These are phyloP conservation scores for Potamarius usumacintae DNA, from an alignment of 2,113 vertebrate species.

Conservation along the genomic window DNA sequence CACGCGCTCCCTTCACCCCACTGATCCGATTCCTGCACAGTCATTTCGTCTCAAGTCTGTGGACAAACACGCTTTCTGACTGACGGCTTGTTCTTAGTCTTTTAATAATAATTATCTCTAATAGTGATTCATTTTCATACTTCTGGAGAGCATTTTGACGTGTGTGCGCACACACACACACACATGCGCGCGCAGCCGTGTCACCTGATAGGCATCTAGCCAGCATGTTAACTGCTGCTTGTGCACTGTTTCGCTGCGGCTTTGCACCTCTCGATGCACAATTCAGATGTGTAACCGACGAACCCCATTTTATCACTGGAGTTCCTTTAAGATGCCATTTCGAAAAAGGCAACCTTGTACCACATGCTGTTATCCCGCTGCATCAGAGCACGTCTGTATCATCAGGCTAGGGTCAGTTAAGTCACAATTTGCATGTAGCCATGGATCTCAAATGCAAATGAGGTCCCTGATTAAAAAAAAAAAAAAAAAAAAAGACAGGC, in stretches of 20 bases:
- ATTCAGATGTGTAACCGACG: slow-evolving; percentile 13
- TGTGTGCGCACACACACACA: not conserved
- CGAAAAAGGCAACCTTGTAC: not conserved
- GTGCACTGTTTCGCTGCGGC: slow-evolving; percentile 5
- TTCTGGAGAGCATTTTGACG: not conserved
- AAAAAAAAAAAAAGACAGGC: not conserved
- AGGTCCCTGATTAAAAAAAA: not conserved
- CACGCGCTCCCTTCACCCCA: not conserved
- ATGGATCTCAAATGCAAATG: slow-evolving; percentile 14
- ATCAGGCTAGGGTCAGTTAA: not conserved
- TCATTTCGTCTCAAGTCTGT: slow-evolving; percentile 16
- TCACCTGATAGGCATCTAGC: slow-evolving; percentile 32
- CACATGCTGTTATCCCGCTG: not conserved
- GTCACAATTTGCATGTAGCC: not conserved
- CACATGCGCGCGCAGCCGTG: slow-evolving; percentile 7
- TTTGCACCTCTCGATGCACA: not conserved
- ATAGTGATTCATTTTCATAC: not conserved
- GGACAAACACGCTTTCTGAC: not conserved
- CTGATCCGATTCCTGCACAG: slow-evolving; percentile 1
- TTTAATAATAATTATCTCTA: not conserved
- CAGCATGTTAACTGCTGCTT: slow-evolving; percentile 26
- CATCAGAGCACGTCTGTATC: no score
- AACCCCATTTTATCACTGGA: not conserved
- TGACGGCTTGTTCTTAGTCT: no score
- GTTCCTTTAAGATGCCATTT: not conserved